Evolutionary conservation across 2,113 vertebrate species (phyloP).

Genomic region (Crotophaga sulcirostris): DNA sequence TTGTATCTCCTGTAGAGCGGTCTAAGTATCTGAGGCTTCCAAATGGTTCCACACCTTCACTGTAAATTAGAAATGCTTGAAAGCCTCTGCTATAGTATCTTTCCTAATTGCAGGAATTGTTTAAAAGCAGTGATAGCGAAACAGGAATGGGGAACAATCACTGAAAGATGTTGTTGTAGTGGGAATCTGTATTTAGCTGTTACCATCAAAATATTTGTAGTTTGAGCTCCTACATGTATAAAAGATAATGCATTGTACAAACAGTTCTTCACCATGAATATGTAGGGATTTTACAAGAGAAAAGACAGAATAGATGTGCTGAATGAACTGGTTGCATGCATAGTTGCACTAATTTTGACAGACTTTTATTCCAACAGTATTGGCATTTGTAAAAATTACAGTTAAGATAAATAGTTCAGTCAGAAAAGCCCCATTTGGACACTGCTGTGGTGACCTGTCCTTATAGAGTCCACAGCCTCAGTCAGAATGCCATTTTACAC

Average conservation of each 20-base stretch:
- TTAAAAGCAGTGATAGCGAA: rapidly evolving
- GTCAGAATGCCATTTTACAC: conserved; percentile 10
- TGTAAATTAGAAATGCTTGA: not conserved
- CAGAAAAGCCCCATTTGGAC: not conserved
- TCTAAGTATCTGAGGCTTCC: not conserved
- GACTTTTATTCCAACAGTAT: rapidly evolving
- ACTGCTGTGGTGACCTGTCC: not conserved
- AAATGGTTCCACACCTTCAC: not conserved
- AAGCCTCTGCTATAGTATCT: not conserved
- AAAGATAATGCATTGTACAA: not conserved
- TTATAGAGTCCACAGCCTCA: not conserved
- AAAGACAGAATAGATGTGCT: not conserved
- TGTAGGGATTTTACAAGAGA: not conserved
- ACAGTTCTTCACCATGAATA: not conserved
- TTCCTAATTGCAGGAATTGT: not conserved
- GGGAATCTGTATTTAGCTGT: not conserved
- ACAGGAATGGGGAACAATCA: not conserved
- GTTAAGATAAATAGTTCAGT: not conserved
- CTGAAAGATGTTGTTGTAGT: not conserved
- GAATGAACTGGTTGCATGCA: not conserved
- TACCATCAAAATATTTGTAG: not conserved
- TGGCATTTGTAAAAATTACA: not conserved
- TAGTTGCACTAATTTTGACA: not conserved
- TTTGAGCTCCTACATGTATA: not conserved
- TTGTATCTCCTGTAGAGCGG: not conserved